Conservation (phyloP, 2,888 invertebrate genomes). For the Troglohyphantes excavatus region DNA sequence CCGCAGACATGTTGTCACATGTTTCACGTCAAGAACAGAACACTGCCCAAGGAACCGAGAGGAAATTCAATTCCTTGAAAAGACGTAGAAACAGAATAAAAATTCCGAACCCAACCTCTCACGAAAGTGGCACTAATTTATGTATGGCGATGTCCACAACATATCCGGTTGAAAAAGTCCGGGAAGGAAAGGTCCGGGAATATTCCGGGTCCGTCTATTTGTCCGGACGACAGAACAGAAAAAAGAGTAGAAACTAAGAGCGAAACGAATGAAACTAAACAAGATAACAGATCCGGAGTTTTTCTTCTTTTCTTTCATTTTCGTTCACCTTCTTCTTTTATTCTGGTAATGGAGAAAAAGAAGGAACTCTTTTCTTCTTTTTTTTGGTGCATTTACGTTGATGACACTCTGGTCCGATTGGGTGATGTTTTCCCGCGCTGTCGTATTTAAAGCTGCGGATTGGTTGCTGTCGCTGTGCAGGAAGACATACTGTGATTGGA, state of each 20-base stretch:
- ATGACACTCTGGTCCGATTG: conserved; percentile 58
- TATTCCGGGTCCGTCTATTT: conserved; percentile 47
- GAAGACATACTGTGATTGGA: conserved; percentile 24
- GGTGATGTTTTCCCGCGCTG: neutral
- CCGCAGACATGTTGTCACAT: too few relatives aligned
- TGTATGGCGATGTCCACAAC: conserved; percentile 48
- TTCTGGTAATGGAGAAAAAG: too few relatives aligned
- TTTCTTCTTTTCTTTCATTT: too few relatives aligned
- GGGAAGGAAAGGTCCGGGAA: neutral
- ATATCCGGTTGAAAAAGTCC: neutral
- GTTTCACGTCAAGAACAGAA: neutral
- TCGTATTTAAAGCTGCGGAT: conserved; percentile 43
- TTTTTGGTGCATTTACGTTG: conserved; percentile 32
- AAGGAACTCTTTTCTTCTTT: neutral
- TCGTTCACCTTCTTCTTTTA: too few relatives aligned
- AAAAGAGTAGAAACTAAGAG: conserved; percentile 16
- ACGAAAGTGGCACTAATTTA: conserved; percentile 45
- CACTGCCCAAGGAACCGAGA: neutral
- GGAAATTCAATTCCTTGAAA: neutral
- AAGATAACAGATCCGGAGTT: conserved; percentile 34
- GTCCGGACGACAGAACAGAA: conserved; percentile 46
- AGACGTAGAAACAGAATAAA: neutral
- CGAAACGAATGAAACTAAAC: conserved; percentile 31
- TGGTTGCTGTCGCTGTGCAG: conserved; percentile 31
- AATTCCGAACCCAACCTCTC: neutral